Evolutionary conservation across 2,113 vertebrate species (phyloP).

Genomic region (Camelus dromedarius): DNA sequence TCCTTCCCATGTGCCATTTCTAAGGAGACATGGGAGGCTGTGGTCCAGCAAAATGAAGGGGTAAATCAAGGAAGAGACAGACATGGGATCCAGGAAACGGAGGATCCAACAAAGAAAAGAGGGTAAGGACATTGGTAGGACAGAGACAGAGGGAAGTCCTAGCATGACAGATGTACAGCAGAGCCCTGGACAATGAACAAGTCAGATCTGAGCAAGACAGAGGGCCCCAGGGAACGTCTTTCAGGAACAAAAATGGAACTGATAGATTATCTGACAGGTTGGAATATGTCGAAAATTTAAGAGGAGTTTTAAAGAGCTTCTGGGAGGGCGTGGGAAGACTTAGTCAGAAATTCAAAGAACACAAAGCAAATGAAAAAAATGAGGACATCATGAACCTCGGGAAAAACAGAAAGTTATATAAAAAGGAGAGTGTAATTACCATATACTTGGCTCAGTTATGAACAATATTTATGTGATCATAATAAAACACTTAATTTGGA

Average conservation of each 20-base stretch:
- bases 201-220: neutral
- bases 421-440: neutral
- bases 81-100: neutral
- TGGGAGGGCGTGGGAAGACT: neutral
- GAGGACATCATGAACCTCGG: neutral
- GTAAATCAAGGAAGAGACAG: neutral
- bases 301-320: conserved; percentile 13
- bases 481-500: conserved; percentile 16
- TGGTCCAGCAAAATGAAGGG: neutral
- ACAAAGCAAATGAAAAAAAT: neutral
- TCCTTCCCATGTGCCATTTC: neutral
- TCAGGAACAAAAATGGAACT: neutral
- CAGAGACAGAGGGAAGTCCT: neutral
- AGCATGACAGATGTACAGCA: too few relatives aligned
- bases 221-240: neutral
- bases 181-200: neutral
- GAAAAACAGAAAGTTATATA: neutral
- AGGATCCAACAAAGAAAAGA: neutral
- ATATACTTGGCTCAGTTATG: neutral
- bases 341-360: conserved; percentile 40
- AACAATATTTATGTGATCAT: neutral
- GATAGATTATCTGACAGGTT: neutral
- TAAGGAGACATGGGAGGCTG: neutral
- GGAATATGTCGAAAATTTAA: neutral
- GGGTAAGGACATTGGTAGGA: neutral